Evolutionary conservation across 2,888 invertebrate species (phyloP).

Genomic region (Mesodorylaimus sp.): DNA sequence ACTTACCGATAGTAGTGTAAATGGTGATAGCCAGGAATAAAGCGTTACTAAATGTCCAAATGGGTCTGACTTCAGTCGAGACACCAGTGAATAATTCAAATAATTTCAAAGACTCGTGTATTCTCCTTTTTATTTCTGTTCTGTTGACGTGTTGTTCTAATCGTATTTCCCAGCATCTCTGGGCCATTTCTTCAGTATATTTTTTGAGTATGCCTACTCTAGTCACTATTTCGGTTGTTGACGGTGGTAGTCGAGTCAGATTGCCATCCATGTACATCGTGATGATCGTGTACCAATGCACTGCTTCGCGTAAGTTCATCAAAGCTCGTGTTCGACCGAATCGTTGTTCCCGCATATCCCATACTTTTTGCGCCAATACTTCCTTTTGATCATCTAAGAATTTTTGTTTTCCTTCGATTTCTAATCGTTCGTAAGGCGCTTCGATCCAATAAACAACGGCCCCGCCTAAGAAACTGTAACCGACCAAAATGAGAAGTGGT

Average conservation of each 20-base stretch:
- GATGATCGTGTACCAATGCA: constrained; percentile 2
- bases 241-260: neutral
- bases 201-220: neutral
- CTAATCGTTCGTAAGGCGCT: neutral
- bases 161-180: constrained; percentile 3
- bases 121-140: too few relatives aligned
- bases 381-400: neutral
- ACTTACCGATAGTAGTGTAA: constrained; percentile 3
- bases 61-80: neutral
- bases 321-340: neutral
- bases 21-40: constrained; percentile 2
- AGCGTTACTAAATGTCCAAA: neutral
- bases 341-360: neutral
- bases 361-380: neutral
- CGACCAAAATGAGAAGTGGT: neutral
- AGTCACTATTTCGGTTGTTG: neutral
- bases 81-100: constrained; percentile 1
- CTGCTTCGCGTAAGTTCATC: neutral
- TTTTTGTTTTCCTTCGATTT: neutral
- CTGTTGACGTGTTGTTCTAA: too few relatives aligned
- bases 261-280: neutral
- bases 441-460: neutral
- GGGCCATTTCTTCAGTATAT: constrained; percentile 3
- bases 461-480: constrained; percentile 1
- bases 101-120: neutral